Conservation (phyloP, 2,797 vertebrate species). For the Spinus pinus region DNA sequence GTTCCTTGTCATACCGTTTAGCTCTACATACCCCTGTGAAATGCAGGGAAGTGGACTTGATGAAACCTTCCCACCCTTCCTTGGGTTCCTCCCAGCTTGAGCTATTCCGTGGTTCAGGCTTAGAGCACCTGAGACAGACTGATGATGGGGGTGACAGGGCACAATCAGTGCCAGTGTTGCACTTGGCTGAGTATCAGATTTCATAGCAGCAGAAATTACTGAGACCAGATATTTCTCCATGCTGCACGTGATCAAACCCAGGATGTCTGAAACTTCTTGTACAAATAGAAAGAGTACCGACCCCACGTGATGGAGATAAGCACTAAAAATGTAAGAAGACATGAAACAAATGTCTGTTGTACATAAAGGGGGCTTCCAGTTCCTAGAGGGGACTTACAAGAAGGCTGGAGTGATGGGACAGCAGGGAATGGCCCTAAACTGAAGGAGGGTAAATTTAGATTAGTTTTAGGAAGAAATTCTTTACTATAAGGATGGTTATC, state of each 20-base stretch:
- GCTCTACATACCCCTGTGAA: accelerated
- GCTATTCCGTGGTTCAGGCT: background rate
- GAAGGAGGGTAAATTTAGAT: background rate
- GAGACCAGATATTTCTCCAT: background rate
- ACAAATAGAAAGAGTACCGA: background rate
- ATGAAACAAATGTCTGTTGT: background rate
- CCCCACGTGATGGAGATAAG: accelerated
- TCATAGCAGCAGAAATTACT: background rate
- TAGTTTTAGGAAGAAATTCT: background rate
- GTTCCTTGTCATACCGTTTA: background rate
- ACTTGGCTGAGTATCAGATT: background rate
- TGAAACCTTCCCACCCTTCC: background rate
- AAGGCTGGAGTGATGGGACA: background rate
- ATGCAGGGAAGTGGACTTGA: background rate
- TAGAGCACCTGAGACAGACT: background rate
- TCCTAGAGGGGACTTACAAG: background rate
- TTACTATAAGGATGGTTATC: background rate
- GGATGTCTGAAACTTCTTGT: background rate
- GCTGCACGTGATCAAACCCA: background rate
- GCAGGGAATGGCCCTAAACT: background rate
- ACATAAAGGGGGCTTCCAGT: background rate
- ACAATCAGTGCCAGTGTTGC: accelerated
- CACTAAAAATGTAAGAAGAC: background rate
- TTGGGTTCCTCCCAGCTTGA: background rate
- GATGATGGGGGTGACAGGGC: too few relatives aligned